phyloP scores from a whole-genome alignment of 2,797 vertebrate species.

The Macroramphosus scolopax region DNA sequence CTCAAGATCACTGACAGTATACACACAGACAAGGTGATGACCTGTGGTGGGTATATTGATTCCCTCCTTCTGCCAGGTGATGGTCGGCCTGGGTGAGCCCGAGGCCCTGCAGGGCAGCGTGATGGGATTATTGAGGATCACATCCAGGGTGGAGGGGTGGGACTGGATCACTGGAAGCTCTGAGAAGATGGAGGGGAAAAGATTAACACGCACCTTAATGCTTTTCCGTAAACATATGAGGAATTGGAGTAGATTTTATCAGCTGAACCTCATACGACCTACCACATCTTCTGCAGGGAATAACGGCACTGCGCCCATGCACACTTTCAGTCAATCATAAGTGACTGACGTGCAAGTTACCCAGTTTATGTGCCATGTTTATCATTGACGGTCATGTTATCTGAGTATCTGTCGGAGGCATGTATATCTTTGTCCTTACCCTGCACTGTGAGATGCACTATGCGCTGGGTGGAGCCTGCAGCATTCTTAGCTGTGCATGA shows the following conservation, averaged over 20 bases:
- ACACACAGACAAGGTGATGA: constrained; percentile 25
- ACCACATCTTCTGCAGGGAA: no score
- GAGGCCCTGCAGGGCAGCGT: constrained; percentile 86
- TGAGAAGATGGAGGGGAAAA: constrained; percentile 44
- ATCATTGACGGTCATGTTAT: no score
- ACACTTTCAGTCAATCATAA: no score
- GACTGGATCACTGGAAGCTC: constrained; percentile 87
- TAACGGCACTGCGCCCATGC: no score
- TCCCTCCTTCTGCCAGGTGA: constrained; percentile 97
- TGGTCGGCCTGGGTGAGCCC: constrained; percentile 86
- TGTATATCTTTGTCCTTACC: constrained; percentile 84
- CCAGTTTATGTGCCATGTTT: no score
- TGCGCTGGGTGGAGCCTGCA: constrained; percentile 87
- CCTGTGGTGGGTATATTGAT: constrained; percentile 85
- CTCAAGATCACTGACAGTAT: not conserved
- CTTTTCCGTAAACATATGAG: no score
- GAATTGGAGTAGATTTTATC: no score
- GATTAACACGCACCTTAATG: no score
- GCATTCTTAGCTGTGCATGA: constrained; percentile 84
- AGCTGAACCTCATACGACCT: no score
- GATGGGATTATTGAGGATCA: constrained; percentile 87
- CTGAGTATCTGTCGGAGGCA: no score
- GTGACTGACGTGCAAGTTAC: no score
- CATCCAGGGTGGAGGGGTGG: constrained; percentile 82
- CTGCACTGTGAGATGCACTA: constrained; percentile 85